A percentile compares a stretch with the other conserved stretches of the same genome.
Evolutionary conservation across 2,888 invertebrate species (phyloP).

Genomic region (Platerodrilus igneus): DNA sequence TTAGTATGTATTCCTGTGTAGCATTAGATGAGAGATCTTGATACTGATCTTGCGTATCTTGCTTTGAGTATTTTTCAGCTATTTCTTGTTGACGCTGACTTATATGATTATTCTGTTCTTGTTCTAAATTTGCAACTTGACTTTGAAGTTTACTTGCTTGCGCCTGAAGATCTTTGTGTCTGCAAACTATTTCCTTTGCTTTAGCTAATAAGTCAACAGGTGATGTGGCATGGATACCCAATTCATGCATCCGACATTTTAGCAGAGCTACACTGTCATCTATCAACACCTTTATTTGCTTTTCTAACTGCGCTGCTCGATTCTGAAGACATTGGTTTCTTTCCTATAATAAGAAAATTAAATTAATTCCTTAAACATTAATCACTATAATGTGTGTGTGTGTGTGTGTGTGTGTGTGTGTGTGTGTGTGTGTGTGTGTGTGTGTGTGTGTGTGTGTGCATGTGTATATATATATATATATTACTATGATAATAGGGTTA

Average conservation of each 20-base stretch:
- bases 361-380: too few species aligned
- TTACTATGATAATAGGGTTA: too few species aligned
- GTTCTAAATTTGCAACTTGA: conserved; percentile 73
- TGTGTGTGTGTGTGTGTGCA: too few species aligned
- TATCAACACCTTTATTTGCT: conserved; percentile 87
- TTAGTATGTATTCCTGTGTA: conserved; percentile 76
- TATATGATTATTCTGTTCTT: conserved; percentile 69
- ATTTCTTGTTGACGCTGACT: conserved; percentile 71
- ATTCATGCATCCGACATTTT: conserved; percentile 84
- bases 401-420: too few species aligned
- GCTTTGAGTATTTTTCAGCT: conserved; percentile 64
- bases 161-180: conserved; percentile 88
- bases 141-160: conserved; percentile 82
- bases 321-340: conserved; percentile 76
- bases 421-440: too few species aligned
- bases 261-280: conserved; percentile 87
- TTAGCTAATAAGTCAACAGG: conserved; percentile 80
- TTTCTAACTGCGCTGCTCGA: conserved; percentile 84
- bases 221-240: conserved; percentile 83
- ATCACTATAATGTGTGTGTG: too few species aligned
- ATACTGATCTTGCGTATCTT: conserved; percentile 53
- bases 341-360: too few species aligned
- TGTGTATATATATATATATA: too few species aligned
- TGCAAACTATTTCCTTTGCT: conserved; percentile 87
- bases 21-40: conserved; percentile 62